Base-by-base conservation (phyloP, 1,140 invertebrate species). In the Prorops nasuta region DNA sequence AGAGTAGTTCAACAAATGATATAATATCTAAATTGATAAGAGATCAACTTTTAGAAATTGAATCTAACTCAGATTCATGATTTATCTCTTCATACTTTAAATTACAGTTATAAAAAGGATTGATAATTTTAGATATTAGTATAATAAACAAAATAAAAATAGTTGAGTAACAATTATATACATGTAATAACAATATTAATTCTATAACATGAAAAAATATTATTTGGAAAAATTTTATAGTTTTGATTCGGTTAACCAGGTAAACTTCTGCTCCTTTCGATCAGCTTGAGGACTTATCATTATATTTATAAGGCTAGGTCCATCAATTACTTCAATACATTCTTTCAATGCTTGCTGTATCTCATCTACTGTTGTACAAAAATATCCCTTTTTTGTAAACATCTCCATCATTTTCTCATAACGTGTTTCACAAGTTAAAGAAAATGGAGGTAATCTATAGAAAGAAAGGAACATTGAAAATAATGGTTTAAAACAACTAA, bases 371-470 rank as follows among this genome's bases (percentile, higher is more conserved):
- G 86, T 91, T 44, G 80, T 83, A 48, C 88, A 93, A 55, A 90
- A 85, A 61, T 89, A 83, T n/a, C 94, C 94, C 38, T 81, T 79
- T 53, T 82, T 82, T 3, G 86, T 89, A 74, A 95, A 94, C 70
- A 96, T 83, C 71, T 85, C 83, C 78, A 94, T 86, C 81, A 98
- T 86, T 63, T 89, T 89, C 68, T 98, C 94, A 72, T 98, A 98
- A 43, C 84, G 86, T 1, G 87, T 85, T 66, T 87, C 84, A 19
- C 85, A 84, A 36, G 84, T 83, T 16, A 98, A 78, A 3, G 85
- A 83, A 28, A 86, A 87, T 0, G 94, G 91, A 40, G 93, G 93
- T 44, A 86, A 85, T 35, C 92, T 96, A 68, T 44, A 79, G 82
- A 36, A 50, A 58, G 64, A 59, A 51, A 58, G 20, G 43, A 59